A percentile compares a stretch with the other conserved stretches of the same genome.
phyloP scores from a whole-genome alignment of 2,888 invertebrate genomes.

The Bursaphelenchus okinawaensis region DNA sequence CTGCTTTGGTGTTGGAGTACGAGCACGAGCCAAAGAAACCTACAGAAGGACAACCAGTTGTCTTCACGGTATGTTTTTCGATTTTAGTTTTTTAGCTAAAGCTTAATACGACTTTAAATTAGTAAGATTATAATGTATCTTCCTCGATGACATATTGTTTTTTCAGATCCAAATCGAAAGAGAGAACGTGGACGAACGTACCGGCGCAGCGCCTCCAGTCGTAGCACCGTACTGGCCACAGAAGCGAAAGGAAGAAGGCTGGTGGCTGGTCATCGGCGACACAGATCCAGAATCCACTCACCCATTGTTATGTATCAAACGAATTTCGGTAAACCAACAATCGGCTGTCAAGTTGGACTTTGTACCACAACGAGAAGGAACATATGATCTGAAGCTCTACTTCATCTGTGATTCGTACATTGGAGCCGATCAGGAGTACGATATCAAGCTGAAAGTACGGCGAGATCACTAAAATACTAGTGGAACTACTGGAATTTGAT shows the following conservation, averaged over 20 bases:
- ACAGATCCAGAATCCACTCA: constrained; percentile 72
- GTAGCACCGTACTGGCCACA: constrained; percentile 97
- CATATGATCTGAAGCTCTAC: constrained; percentile 85
- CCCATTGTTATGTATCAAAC: constrained; percentile 89
- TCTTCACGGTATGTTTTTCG: background rate
- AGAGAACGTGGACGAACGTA: constrained; percentile 78
- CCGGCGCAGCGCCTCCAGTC: constrained; percentile 73
- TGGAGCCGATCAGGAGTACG: constrained; percentile 98
- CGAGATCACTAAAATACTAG: too few species aligned
- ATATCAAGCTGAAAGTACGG: constrained; percentile 17
- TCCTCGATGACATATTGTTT: constrained; percentile 8
- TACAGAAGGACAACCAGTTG: constrained; percentile 70
- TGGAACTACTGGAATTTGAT: too few species aligned
- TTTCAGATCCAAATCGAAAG: constrained; percentile 73
- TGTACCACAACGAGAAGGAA: constrained; percentile 64
- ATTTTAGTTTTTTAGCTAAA: too few species aligned
- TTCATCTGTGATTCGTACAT: constrained; percentile 99
- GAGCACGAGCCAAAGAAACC: constrained; percentile 78
- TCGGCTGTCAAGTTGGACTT: constrained; percentile 84
- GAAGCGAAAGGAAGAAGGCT: constrained; percentile 66
- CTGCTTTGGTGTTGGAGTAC: constrained; percentile 90
- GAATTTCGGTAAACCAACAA: constrained; percentile 75
- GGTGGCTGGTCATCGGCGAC: constrained; percentile 98
- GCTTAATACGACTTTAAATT: too few species aligned
- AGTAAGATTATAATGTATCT: too few species aligned